phyloP scores from a whole-genome alignment of 1,140 invertebrate genomes.

The Liolophura sinensis region DNA sequence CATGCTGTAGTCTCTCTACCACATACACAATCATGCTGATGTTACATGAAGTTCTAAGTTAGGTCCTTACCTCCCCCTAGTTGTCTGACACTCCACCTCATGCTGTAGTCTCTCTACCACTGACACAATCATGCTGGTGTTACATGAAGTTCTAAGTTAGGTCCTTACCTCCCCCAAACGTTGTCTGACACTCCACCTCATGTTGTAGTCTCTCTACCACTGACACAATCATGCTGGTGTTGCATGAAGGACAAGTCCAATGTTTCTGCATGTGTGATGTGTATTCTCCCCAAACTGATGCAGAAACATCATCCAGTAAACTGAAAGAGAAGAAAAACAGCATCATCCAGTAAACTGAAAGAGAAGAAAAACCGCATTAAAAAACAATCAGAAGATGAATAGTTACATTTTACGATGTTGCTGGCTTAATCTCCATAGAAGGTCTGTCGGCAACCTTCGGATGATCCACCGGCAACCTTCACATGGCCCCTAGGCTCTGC shows the following conservation, averaged over 20 bases:
- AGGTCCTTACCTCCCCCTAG: too few species aligned
- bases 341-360: slow-evolving; percentile 46
- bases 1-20: not conserved
- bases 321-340: slow-evolving; percentile 28
- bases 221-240: slow-evolving; percentile 50
- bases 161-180: slow-evolving; percentile 22
- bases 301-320: slow-evolving; percentile 50
- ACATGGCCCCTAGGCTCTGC: too few species aligned
- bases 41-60: slow-evolving; percentile 1
- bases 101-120: not conserved
- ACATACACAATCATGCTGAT: slow-evolving; percentile 6
- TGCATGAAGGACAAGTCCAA: slow-evolving; percentile 60
- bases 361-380: slow-evolving; percentile 2
- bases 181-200: slow-evolving; percentile 48
- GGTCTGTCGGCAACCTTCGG: too few species aligned
- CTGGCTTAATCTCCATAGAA: too few species aligned
- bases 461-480: too few species aligned
- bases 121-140: slow-evolving; percentile 1
- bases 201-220: slow-evolving; percentile 60
- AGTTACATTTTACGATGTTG: too few species aligned
- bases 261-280: slow-evolving; percentile 50
- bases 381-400: not conserved
- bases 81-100: not conserved
- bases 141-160: slow-evolving; percentile 7
- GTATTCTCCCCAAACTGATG: slow-evolving; percentile 44